Evolutionary conservation across 2,888 invertebrate genomes (phyloP).

Genomic region (Dendrolimus pini): DNA sequence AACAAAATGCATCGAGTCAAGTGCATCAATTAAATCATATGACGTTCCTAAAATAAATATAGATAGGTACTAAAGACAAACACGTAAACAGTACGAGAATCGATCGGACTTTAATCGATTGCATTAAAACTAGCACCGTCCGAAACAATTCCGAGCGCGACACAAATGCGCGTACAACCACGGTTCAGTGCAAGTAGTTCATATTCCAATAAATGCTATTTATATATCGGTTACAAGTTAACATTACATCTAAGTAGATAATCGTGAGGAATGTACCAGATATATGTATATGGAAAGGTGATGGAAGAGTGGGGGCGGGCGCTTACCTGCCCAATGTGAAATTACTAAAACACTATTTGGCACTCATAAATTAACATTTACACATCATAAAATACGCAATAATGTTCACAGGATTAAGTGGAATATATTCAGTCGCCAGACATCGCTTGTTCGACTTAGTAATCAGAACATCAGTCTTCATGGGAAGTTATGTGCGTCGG

Average conservation of each 20-base stretch:
- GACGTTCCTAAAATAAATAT: too few relatives aligned
- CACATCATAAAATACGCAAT: neutral
- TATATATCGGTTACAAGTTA: constrained; percentile 25
- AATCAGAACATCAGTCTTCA: too few relatives aligned
- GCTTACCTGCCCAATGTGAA: constrained; percentile 1
- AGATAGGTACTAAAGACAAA: too few relatives aligned
- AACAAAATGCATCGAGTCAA: too few relatives aligned
- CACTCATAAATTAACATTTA: constrained; percentile 32
- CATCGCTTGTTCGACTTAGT: neutral
- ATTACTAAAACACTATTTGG: constrained; percentile 30
- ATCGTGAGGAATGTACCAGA: constrained; percentile 8
- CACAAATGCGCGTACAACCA: neutral
- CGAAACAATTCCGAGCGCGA: neutral
- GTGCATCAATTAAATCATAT: too few relatives aligned
- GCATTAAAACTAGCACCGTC: neutral
- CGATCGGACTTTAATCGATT: neutral
- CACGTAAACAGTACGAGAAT: too few relatives aligned
- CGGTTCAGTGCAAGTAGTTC: neutral
- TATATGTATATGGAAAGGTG: constrained; percentile 4
- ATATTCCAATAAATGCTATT: neutral
- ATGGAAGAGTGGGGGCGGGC: constrained; percentile 2
- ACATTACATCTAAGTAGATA: neutral
- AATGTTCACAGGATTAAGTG: neutral
- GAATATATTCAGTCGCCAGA: constrained; percentile 5
- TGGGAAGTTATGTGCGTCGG: too few relatives aligned